A percentile compares a stretch with the other conserved stretches of the same genome.
Conservation (phyloP, 2,797 vertebrate genomes). For the Clarias laeviceps region DNA sequence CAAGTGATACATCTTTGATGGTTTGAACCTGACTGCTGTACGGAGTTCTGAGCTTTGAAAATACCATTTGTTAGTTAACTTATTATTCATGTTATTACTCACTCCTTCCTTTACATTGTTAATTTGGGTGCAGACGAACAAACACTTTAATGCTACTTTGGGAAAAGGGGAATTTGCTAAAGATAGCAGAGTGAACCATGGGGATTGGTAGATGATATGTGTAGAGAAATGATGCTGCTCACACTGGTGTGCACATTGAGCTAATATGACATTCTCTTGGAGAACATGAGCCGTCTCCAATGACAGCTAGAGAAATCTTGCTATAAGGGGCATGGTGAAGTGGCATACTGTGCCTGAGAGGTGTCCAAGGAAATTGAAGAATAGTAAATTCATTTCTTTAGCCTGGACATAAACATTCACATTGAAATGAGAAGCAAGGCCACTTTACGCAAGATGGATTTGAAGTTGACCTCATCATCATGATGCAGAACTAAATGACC, state of each 20-base stretch:
- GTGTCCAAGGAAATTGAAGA: constrained; percentile 3
- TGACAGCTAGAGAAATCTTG: constrained; percentile 4
- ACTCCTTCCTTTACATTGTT: not conserved
- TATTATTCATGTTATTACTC: not conserved
- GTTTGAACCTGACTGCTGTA: too few relatives aligned
- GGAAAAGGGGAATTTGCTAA: not conserved
- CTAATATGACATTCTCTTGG: not conserved
- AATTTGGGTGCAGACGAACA: not conserved
- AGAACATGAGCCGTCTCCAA: not conserved
- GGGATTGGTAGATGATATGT: not conserved
- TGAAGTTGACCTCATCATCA: not conserved
- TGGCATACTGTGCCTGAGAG: not conserved
- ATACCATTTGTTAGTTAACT: not conserved
- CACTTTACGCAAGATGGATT: not conserved
- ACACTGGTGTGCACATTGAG: not conserved
- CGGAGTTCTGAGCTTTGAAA: not conserved
- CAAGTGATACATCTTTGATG: too few relatives aligned
- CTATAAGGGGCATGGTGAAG: not conserved
- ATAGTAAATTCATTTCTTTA: constrained; percentile 6
- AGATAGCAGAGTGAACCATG: not conserved
- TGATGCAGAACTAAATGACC: not conserved
- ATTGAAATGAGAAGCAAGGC: not conserved
- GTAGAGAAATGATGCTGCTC: not conserved
- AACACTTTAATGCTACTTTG: not conserved
- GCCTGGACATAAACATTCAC: not conserved